These are phyloP conservation scores for Lordiphosa collinella DNA, from an alignment of 1,140 invertebrate genomes.

Conservation along the genomic window DNA sequence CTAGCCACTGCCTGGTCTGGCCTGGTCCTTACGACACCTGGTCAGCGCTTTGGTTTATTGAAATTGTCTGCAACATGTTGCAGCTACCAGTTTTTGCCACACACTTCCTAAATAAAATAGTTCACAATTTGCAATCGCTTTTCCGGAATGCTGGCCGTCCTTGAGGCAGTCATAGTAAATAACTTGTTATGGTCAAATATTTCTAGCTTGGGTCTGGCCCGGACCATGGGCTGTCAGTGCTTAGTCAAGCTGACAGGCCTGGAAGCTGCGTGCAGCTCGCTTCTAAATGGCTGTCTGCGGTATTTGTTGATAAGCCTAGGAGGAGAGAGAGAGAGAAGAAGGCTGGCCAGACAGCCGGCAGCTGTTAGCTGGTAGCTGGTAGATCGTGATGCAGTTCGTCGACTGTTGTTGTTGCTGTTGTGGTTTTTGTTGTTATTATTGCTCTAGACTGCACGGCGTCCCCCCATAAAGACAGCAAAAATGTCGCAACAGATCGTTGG, in stretches of 20 bases:
- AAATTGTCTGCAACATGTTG: constrained; percentile 48
- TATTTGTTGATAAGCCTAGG: constrained; percentile 67
- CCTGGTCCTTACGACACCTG: constrained; percentile 29
- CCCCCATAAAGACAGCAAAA: constrained; percentile 34
- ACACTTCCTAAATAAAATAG: constrained; percentile 70
- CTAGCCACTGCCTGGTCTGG: constrained; percentile 47
- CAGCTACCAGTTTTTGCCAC: constrained; percentile 36
- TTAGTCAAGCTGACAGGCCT: constrained; percentile 55
- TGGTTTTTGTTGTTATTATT: constrained; percentile 31
- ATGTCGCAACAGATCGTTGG: constrained; percentile 38
- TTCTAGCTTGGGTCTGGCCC: constrained; percentile 30
- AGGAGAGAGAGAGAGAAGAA: constrained; percentile 14
- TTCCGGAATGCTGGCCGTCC: constrained; percentile 57
- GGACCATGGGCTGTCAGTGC: constrained; percentile 31
- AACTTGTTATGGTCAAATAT: constrained; percentile 70
- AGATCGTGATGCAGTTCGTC: constrained; percentile 29
- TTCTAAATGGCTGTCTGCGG: constrained; percentile 66
- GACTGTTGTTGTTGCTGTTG: constrained; percentile 11
- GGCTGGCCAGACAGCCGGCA: constrained; percentile 10
- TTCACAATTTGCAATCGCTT: constrained; percentile 59
- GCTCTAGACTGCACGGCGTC: constrained; percentile 70
- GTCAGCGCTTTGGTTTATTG: constrained; percentile 42
- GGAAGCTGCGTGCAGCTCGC: constrained; percentile 31
- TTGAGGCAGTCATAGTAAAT: constrained; percentile 72
- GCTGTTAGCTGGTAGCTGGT: constrained; percentile 2